phyloP scores from a whole-genome alignment of 1,140 invertebrate genomes.

The Lordiphosa clarofinis region DNA sequence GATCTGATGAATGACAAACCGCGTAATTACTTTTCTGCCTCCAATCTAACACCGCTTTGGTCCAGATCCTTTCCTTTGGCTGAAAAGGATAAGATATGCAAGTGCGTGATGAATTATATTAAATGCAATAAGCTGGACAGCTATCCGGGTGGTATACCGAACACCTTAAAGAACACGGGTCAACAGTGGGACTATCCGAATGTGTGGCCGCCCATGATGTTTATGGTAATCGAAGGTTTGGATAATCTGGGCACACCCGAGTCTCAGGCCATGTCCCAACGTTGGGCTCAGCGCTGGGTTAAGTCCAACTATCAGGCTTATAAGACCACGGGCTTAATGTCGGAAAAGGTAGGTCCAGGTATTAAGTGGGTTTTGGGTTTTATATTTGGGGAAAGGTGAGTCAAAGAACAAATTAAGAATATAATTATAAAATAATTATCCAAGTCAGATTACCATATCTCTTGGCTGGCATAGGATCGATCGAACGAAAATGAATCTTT shows the following conservation, averaged over 20 bases:
- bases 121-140: conserved; percentile 84
- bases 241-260: conserved; percentile 84
- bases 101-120: conserved; percentile 86
- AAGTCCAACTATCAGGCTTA: conserved; percentile 89
- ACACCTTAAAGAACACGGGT: conserved; percentile 88
- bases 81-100: conserved; percentile 84
- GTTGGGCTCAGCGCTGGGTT: conserved; percentile 90
- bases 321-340: conserved; percentile 87
- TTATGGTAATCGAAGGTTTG: conserved; percentile 89
- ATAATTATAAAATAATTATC: no score
- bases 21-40: conserved; percentile 92
- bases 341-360: conserved; percentile 88
- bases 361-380: background rate
- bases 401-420: no score
- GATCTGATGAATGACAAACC: conserved; percentile 85
- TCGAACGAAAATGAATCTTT: no score
- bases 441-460: no score
- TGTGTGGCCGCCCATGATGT: conserved; percentile 93
- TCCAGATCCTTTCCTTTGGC: conserved; percentile 85
- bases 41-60: conserved; percentile 93
- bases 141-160: conserved; percentile 86
- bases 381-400: background rate
- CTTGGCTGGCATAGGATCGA: no score
- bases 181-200: conserved; percentile 98
- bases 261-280: conserved; percentile 85